phyloP scores from a whole-genome alignment of 2,113 vertebrate species.

The Salvelinus alpinus region DNA sequence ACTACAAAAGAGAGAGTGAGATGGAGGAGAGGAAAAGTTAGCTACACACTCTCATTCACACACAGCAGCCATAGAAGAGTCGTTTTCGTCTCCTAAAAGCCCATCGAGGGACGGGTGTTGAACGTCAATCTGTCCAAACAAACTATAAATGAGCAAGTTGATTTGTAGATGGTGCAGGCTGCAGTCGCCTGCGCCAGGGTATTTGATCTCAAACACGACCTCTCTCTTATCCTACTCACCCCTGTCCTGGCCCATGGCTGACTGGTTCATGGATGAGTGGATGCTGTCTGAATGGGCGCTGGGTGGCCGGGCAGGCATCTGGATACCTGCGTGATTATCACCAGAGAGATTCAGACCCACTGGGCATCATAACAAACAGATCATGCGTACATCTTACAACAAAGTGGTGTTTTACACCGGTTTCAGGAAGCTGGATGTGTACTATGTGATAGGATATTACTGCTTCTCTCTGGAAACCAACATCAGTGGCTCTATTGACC shows the following conservation, averaged over 20 bases:
- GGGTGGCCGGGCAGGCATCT: conserved; percentile 96
- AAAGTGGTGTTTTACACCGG: background rate
- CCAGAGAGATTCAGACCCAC: conserved; percentile 40
- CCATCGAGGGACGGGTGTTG: too few species aligned
- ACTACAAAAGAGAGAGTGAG: conserved; percentile 66
- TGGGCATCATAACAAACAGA: background rate
- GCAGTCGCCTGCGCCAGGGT: too few species aligned
- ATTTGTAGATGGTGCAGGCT: too few species aligned
- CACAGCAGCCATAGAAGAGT: too few species aligned
- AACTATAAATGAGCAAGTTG: too few species aligned
- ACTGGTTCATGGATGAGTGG: conserved; percentile 94
- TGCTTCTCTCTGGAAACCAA: background rate
- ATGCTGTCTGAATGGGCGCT: conserved; percentile 95
- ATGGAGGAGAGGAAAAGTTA: conserved; percentile 1
- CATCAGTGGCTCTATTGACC: background rate
- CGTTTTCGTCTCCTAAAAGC: too few species aligned
- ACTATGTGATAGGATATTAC: background rate
- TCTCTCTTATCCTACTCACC: conserved; percentile 71
- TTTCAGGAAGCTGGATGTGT: background rate
- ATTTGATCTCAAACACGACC: too few species aligned
- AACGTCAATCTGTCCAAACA: too few species aligned
- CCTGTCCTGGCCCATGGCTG: conserved; percentile 90
- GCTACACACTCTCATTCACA: background rate
- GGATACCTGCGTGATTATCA: conserved; percentile 81
- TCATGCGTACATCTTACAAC: background rate